Evolutionary conservation across 1,140 invertebrate species (phyloP), one percentile per base, ranked within the genome.

Genomic region (Drosophila saltans): DNA sequence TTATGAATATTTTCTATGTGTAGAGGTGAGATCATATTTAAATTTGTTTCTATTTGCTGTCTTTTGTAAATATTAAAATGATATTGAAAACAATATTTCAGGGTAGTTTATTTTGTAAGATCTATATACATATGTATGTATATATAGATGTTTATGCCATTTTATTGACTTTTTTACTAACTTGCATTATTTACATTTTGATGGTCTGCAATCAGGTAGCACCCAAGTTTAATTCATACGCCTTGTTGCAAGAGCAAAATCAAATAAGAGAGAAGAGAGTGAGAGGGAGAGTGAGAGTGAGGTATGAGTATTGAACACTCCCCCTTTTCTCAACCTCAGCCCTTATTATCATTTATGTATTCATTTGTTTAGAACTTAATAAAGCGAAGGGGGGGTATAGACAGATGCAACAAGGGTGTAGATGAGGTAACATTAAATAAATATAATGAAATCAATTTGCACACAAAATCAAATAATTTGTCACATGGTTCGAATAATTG

Each of bases 401-500:
- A 26, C 28, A 30, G 45, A 52, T 52, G 21, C 45, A 52, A 24
- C 8, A 52, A 8, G 21, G 45, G 21, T 52, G 21, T 52, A 2
- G 9, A 9, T 52, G 45, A 52, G 45, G 45, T 10, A 60, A 36
- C 30, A 33, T 30, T 24, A 16, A 40, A 2, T 43, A 3, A 56
- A 69, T 57, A 41, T 26, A 52, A 75, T 52, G 41, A 77, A 77
- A 66, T 63, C 74, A 78, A 78, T 67, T 78, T 78, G 57, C 57
- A 59, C 58, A 45, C 59, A 70, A 84, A 81, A 72, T 88, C 72
- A 88, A 88, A 83, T 86, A 85, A 88, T 77, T 72, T 86, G 83
- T 86, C 83, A 86, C 83, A 88, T 86, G 83, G 69, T 40, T 41
- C 69, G 58, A 48, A 36, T 43, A 63, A 75, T 66, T 72, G 45